These are phyloP conservation scores for Dynastes maya DNA, from an alignment of 2,888 invertebrate genomes.

Conservation along the genomic window DNA sequence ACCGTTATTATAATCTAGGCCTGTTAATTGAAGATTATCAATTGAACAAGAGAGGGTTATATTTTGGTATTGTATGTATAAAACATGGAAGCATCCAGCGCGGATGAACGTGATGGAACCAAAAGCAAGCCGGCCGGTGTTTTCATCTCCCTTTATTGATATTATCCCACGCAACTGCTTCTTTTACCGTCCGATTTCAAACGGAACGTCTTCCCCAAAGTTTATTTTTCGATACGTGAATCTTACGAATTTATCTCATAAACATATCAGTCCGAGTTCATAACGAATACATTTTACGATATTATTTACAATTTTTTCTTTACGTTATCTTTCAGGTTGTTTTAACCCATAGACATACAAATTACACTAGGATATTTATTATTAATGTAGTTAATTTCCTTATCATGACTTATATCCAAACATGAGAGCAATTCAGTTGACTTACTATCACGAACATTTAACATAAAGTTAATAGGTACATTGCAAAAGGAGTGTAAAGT, in stretches of 20 bases:
- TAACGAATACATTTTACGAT: conserved; percentile 50
- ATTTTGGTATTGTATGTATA: conserved; percentile 18
- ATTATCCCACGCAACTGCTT: conserved; percentile 47
- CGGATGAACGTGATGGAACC: neutral
- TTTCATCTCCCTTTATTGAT: conserved; percentile 46
- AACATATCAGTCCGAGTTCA: conserved; percentile 51
- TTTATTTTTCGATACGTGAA: conserved; percentile 49
- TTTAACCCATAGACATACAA: conserved; percentile 40
- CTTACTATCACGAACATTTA: too few relatives aligned
- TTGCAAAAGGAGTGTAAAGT: too few relatives aligned
- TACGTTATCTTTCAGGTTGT: conserved; percentile 50
- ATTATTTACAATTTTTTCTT: conserved; percentile 48
- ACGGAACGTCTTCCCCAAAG: conserved; percentile 41
- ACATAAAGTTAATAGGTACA: too few relatives aligned
- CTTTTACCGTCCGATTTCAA: conserved; percentile 43
- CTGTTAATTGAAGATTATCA: conserved; percentile 34
- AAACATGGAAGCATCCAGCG: conserved; percentile 15
- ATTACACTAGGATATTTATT: conserved; percentile 30
- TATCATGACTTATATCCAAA: conserved; percentile 10
- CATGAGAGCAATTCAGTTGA: neutral
- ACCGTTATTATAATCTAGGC: conserved; percentile 1
- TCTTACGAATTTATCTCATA: conserved; percentile 47
- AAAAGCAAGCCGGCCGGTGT: conserved; percentile 32
- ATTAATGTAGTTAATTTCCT: conserved; percentile 35
- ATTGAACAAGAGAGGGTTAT: conserved; percentile 23